Conservation (phyloP, 2,888 invertebrate species). For the Cephus runcator region DNA sequence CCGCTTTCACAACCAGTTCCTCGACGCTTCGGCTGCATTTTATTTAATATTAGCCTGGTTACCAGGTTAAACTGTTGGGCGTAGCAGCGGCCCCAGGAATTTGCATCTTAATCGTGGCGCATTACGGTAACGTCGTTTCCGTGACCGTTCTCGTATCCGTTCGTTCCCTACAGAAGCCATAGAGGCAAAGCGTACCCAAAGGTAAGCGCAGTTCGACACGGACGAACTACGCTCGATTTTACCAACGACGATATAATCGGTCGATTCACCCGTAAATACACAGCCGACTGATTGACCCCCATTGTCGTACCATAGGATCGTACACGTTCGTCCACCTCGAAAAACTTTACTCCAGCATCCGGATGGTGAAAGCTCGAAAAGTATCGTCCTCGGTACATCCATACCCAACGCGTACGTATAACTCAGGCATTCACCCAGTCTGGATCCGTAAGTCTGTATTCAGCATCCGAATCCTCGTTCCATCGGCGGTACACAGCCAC, state of each 20-base stretch:
- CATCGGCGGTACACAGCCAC: neutral
- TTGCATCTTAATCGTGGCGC: constrained; percentile 63
- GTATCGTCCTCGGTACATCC: neutral
- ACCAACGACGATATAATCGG: constrained; percentile 51
- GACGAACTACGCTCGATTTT: neutral
- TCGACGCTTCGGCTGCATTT: constrained; percentile 45
- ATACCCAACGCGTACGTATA: neutral
- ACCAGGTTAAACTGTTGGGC: constrained; percentile 59
- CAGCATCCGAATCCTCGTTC: neutral
- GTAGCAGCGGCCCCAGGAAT: constrained; percentile 47
- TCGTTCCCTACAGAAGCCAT: constrained; percentile 24
- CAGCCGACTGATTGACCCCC: constrained; percentile 58
- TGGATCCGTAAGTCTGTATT: neutral
- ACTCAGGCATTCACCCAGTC: neutral
- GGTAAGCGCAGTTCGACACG: constrained; percentile 35
- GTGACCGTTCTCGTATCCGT: constrained; percentile 29
- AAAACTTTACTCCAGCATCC: constrained; percentile 38
- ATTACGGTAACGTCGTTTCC: constrained; percentile 57
- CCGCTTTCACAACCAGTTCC: constrained; percentile 32
- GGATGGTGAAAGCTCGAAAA: constrained; percentile 12
- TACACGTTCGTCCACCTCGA: constrained; percentile 48
- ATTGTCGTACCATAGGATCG: constrained; percentile 55
- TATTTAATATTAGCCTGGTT: constrained; percentile 61
- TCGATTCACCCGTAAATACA: constrained; percentile 56
- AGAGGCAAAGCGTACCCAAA: constrained; percentile 13